Evolutionary conservation across 2,113 vertebrate species (phyloP), one percentile per base, ranked within the genome.

Genomic region (Muscicapa adusta): DNA sequence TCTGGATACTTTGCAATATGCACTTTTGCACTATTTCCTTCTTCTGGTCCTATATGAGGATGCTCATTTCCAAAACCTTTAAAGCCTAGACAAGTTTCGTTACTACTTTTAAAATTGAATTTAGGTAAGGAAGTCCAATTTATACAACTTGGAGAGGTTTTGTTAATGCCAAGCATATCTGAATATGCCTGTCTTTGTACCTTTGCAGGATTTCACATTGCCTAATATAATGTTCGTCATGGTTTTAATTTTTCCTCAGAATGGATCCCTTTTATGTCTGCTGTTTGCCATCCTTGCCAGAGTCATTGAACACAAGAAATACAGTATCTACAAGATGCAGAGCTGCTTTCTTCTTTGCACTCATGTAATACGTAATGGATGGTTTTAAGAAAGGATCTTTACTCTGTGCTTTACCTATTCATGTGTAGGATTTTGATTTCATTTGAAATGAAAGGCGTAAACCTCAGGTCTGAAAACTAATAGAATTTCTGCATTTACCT

Each of bases 401-500:
- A 89, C 77, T 78, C 77, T 66, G 50, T 90, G 78, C 79, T 96
- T 96, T 97, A 93, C 92, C 94, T 98, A 94, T 96, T 97, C 94
- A 95, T 97, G 87, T 97, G 81, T 91, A 96, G 93, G 96, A 96
- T 98, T 97, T 97, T 97, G 80, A 97, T 98, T 97, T 97, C 96
- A 97, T 97, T 97, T 97, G 62, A 97, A 98, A 98, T 95, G 96
- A 98, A 97, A 97, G 94, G 91, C 80, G 50, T 97, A 97, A 97
- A 97, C 95, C 95, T 95, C 79, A 73, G 85, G 89, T 96, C 96
- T 96, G 91, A 96, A 98, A 97, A 97, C 97, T 97, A 98, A 98
- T 97, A 96, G 97, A 98, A 98, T 97, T 97, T 98, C 96, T 97
- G 85, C 97, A 94, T 97, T 98, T 98, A 97, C 97, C 92, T 97